Base-by-base conservation (phyloP, 2,797 vertebrate genomes). In the Phoebastria nigripes region DNA sequence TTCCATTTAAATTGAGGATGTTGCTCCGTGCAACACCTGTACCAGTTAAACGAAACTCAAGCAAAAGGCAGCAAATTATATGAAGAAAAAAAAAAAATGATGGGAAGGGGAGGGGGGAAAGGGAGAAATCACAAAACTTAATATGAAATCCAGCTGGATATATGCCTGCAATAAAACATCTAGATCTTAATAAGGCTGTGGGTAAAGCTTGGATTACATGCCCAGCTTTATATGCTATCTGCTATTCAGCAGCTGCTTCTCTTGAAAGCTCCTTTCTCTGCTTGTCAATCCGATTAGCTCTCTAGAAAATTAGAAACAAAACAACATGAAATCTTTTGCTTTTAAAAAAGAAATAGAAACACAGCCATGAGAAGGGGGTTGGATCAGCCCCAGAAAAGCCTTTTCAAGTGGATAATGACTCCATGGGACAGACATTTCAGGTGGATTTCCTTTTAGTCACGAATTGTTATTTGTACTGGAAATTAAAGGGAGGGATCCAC, bases 1-100 rank as follows among this genome's bases (percentile, higher is more conserved):
- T 97, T 91, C 94, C 94, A 95, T 96, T 96, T 95, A 94, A 96
- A 95, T 95, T 54, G 95, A 90, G 86, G 82, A 73, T 76, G 93
- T 26, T 91, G 55, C 94, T 88, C 79, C n/a, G 84, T 12, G 77
- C 91, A 89, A 94, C 94, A 88, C 33, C 33, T 91, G 89, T 82
- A 63, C 51, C 80, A 24, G 73, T 67, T 93, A 80, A 69, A 92
- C 1, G 49, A 77, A 88, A n/a, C 82, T 49, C 54, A 74, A 56
- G 86, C 49, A 52, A 92, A 82, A 87, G 35, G 37, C 51, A 77
- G 72, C 6, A 35, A 95, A 81, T 94, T 74, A 73, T 16, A 17
- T 2, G 44, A 63, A 28, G 6, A 1, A 8, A 2, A 16, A 13
- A 13, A 15, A 55, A 76, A 71, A 55, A 29, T 0, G 2, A 4